Conservation (phyloP, 2,113 vertebrate genomes). For the Muscicapa adusta region DNA sequence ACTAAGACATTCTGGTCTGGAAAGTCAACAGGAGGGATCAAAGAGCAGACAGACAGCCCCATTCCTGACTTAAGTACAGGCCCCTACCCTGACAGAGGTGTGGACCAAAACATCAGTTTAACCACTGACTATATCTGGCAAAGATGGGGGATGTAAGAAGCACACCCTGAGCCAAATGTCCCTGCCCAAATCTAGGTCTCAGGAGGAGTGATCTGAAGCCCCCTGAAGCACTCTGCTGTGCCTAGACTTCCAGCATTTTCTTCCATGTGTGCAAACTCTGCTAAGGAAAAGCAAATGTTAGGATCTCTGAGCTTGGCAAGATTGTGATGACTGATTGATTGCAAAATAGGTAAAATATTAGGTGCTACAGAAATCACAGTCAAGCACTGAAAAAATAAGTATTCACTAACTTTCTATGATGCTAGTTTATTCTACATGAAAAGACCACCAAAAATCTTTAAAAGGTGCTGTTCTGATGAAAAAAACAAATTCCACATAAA, state of each 20-base stretch:
- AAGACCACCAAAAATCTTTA: background rate
- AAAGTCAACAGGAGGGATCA: conserved; percentile 12
- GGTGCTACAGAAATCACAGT: background rate
- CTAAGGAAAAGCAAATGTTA: background rate
- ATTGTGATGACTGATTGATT: background rate
- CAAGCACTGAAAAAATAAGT: background rate
- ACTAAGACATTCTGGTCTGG: conserved; percentile 24
- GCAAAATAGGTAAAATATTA: background rate
- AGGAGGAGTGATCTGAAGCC: background rate
- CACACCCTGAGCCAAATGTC: background rate
- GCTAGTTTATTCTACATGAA: background rate
- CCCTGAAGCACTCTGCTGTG: background rate
- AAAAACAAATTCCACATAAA: background rate
- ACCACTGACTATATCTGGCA: background rate
- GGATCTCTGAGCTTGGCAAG: background rate
- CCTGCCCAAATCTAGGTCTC: background rate
- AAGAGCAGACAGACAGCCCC: background rate
- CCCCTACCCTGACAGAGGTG: background rate
- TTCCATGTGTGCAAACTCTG: background rate
- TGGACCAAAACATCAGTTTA: background rate
- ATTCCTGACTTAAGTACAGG: background rate
- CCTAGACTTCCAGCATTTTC: background rate
- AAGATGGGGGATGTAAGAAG: background rate
- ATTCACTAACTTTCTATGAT: background rate
- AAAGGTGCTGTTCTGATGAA: background rate